Percentiles rank a stretch among this genome's conserved stretches.
Conservation (phyloP, 2,113 vertebrate species). For the Cyphomyrus plagiostoma region DNA sequence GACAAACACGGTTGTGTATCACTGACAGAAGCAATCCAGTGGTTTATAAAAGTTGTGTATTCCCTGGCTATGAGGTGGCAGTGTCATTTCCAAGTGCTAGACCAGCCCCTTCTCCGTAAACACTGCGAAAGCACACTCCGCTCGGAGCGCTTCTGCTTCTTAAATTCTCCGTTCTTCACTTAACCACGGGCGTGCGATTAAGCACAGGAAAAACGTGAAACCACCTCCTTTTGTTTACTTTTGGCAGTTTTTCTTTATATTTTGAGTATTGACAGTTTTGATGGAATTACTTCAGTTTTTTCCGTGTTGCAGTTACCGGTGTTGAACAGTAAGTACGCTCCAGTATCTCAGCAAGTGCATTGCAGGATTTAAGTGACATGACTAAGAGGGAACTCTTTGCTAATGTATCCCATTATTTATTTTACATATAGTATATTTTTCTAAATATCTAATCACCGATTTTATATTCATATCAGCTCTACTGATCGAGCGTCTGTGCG, state of each 20-base stretch:
- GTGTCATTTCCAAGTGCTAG: neutral
- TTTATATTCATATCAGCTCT: neutral
- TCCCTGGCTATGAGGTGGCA: neutral
- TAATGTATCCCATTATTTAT: neutral
- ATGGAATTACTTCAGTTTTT: neutral
- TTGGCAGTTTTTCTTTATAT: neutral
- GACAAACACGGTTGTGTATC: neutral
- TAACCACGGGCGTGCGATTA: neutral
- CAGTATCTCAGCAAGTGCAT: neutral
- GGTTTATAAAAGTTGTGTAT: conserved; percentile 2
- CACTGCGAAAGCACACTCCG: neutral
- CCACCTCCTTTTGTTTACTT: neutral
- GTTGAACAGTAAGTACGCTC: neutral
- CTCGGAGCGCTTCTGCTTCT: neutral
- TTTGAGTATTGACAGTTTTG: neutral
- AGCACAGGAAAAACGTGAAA: neutral
- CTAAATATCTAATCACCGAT: neutral
- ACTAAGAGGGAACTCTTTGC: neutral
- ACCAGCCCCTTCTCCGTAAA: neutral
- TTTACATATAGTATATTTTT: neutral
- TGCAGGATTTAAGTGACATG: neutral
- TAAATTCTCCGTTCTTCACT: neutral
- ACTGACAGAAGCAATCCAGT: neutral
- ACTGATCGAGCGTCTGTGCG: neutral
- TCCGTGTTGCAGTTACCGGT: neutral